Evolutionary conservation across 2,888 invertebrate species (phyloP).

Genomic region (Caenorhabditis sinica): DNA sequence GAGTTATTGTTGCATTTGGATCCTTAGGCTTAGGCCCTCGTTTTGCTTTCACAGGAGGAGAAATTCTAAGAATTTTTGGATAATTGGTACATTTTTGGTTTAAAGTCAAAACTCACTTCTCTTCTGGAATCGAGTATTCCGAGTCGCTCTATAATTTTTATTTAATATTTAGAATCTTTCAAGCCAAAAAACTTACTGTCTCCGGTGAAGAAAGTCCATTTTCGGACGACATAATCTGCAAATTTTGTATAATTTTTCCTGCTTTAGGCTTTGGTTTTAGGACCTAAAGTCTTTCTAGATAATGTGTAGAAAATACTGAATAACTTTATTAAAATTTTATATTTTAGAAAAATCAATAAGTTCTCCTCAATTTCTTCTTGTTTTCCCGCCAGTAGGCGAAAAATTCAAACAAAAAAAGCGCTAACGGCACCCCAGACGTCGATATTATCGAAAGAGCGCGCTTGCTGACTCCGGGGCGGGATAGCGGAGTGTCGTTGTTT

Average conservation of each 20-base stretch:
- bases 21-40: constrained; percentile 1
- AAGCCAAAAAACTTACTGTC: constrained; percentile 6
- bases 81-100: background rate
- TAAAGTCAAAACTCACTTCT: constrained; percentile 11
- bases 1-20: background rate
- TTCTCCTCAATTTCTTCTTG: background rate
- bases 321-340: too few species aligned
- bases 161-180: background rate
- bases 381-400: too few species aligned
- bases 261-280: too few species aligned
- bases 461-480: background rate
- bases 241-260: background rate
- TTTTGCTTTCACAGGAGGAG: background rate
- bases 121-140: background rate
- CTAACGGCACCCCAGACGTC: constrained; percentile 38
- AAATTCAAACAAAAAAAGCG: background rate
- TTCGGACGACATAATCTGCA: constrained; percentile 20
- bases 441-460: background rate
- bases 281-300: too few species aligned
- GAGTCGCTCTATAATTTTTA: constrained; percentile 11
- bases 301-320: background rate
- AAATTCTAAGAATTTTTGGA: background rate
- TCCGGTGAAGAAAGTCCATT: background rate
- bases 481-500: constrained; percentile 25
- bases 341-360: background rate